Evolutionary conservation across 1,140 invertebrate genomes (phyloP), one percentile per base, ranked within the genome.

Genomic region (Choristoneura fumiferana): DNA sequence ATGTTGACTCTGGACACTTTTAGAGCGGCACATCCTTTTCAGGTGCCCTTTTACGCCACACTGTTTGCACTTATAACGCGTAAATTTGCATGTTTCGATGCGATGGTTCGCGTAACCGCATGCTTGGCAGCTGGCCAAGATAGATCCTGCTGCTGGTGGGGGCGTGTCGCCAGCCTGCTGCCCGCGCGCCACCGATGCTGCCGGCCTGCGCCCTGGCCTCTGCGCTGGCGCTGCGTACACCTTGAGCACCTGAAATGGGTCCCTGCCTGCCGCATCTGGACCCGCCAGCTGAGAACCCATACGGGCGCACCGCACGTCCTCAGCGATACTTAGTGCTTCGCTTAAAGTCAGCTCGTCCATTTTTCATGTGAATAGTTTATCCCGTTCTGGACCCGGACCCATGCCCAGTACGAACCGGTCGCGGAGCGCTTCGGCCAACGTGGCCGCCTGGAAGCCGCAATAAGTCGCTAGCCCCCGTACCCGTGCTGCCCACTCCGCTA

Each of bases 321-420:
- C 34, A 13, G 60, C 60, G 10, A 54, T 12, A 4, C 61, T 58
- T 14, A 66, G 12, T 5, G 61, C 61, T 18, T 60, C 58, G 8
- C 17, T 22, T 0, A 66, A 35, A 39, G 54, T 56, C 39, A 60
- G 57, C 12, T 54, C 12, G 8, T 12, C 9, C 55, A 60, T 9
- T 13, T 35, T 13, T 10, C 17, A n/a, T 9, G 43, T 39, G 34
- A 49, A 60, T 1, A 73, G 14, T 15, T 69, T 70, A 8, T 71
- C 69, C 12, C 61, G 61, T n/a, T 73, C 69, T 0, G 45, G 35
- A 5, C 65, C 74, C 0, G 65, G 40, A 1, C 12, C 9, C 67
- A 74, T 69, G 1, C 71, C 67, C 57, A 76, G 63, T 0, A 76
- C 56, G 17, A 76, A 73, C 0, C 40, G 49, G 15, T 71, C 65